Conservation (phyloP, 92 coral and sea anemone species). For the Zoanthus solanderi region DNA sequence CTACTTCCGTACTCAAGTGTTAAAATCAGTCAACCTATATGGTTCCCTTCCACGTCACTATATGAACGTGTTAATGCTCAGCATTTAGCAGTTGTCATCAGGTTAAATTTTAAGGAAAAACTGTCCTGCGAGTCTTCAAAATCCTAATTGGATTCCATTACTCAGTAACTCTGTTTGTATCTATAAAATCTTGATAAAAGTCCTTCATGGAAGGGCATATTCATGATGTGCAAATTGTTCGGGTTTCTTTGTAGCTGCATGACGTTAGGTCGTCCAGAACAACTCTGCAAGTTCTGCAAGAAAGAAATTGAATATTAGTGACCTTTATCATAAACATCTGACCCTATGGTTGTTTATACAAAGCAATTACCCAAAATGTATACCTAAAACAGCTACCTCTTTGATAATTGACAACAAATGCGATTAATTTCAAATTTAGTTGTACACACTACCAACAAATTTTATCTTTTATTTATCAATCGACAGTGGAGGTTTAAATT, state of each 20-base stretch:
- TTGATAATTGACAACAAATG: neutral
- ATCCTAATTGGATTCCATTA: neutral
- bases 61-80: slow-evolving; percentile 17
- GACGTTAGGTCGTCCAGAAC: slow-evolving; percentile 21
- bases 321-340: slow-evolving; percentile 18
- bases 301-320: slow-evolving; percentile 1
- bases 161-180: neutral
- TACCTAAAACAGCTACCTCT: neutral
- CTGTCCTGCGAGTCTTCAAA: neutral
- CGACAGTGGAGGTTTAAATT: too few species aligned
- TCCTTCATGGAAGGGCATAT: slow-evolving; percentile 29
- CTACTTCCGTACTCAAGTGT: slow-evolving; percentile 13
- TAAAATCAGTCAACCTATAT: neutral
- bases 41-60: neutral
- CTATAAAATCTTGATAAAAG: neutral
- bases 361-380: slow-evolving; percentile 12
- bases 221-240: neutral
- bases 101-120: slow-evolving; percentile 19
- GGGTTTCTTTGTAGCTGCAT: neutral
- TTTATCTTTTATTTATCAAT: neutral
- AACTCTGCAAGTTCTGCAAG: slow-evolving; percentile 18
- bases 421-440: neutral
- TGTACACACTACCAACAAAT: neutral
- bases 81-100: slow-evolving; percentile 27
- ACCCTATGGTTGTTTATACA: neutral